Evolutionary conservation across 2,113 vertebrate genomes (phyloP).

Genomic region (Sorex araneus): DNA sequence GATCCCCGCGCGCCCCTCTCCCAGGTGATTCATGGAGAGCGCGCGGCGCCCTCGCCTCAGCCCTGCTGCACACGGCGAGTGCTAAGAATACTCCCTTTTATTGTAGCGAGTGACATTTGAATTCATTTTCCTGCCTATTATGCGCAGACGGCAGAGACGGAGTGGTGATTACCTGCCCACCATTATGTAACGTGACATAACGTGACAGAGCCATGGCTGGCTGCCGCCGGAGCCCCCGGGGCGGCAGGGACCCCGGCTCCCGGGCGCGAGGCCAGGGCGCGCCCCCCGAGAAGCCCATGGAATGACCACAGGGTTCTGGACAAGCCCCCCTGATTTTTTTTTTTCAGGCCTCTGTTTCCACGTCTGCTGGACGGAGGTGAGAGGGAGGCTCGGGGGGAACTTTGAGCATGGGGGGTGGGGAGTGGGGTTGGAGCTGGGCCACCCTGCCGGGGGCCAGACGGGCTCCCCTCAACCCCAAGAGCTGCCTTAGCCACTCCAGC

Average conservation of each 20-base stretch:
- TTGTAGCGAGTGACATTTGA: constrained; percentile 70
- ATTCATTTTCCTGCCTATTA: constrained; percentile 64
- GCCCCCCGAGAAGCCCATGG: accelerated
- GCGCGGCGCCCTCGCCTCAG: background rate
- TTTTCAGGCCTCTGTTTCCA: background rate
- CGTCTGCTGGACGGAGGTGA: background rate
- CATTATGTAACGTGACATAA: background rate
- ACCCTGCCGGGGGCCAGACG: too few species aligned
- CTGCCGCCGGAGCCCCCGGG: background rate
- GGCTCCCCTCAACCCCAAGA: too few species aligned
- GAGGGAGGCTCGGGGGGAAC: too few species aligned
- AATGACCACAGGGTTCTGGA: background rate
- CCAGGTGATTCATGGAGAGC: constrained; percentile 38
- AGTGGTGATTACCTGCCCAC: constrained; percentile 48
- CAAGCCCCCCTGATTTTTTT: too few species aligned
- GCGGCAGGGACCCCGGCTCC: background rate
- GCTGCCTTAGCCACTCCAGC: too few species aligned
- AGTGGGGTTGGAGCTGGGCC: too few species aligned
- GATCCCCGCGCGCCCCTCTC: background rate
- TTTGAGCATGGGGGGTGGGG: too few species aligned
- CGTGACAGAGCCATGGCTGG: background rate
- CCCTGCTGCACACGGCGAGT: background rate
- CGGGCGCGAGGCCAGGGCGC: background rate
- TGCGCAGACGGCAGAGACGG: background rate
- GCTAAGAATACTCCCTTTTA: constrained; percentile 55